phyloP scores from a whole-genome alignment of 2,113 vertebrate genomes.

The Setophaga coronata region DNA sequence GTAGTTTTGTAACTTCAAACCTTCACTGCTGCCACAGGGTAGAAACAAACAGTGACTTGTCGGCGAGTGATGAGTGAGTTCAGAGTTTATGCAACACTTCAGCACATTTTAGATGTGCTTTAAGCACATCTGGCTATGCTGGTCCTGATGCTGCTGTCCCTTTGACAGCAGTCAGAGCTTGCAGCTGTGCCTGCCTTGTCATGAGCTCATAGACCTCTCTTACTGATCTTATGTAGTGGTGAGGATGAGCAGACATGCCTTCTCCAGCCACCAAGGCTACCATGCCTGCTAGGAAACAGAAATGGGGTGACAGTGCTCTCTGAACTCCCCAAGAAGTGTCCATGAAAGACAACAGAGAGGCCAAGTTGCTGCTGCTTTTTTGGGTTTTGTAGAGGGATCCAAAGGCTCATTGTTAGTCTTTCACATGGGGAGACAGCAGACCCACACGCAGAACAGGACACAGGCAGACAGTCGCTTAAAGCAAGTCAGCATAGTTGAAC shows the following conservation, averaged over 20 bases:
- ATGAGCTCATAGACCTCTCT: neutral
- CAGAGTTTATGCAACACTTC: neutral
- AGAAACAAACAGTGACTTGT: neutral
- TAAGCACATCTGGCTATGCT: neutral
- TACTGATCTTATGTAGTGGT: fast-evolving
- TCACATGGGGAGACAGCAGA: fast-evolving
- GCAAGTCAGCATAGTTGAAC: neutral
- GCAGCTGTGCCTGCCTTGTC: neutral
- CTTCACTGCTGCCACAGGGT: constrained; percentile 2
- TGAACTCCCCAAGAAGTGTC: neutral
- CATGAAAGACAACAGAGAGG: neutral
- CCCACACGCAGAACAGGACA: fast-evolving
- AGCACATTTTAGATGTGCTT: neutral
- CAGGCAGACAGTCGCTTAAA: neutral
- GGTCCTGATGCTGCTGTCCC: neutral
- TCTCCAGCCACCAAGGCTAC: neutral
- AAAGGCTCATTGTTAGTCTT: neutral
- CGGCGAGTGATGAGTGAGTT: neutral
- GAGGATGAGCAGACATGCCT: neutral
- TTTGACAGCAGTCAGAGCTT: neutral
- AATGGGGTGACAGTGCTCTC: too few relatives aligned
- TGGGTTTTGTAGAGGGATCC: neutral
- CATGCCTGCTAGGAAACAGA: neutral
- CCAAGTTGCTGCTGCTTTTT: neutral
- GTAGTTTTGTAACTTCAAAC: constrained; percentile 12